Conservation (phyloP, 2,797 vertebrate genomes). For the Rachycentron canadum region DNA sequence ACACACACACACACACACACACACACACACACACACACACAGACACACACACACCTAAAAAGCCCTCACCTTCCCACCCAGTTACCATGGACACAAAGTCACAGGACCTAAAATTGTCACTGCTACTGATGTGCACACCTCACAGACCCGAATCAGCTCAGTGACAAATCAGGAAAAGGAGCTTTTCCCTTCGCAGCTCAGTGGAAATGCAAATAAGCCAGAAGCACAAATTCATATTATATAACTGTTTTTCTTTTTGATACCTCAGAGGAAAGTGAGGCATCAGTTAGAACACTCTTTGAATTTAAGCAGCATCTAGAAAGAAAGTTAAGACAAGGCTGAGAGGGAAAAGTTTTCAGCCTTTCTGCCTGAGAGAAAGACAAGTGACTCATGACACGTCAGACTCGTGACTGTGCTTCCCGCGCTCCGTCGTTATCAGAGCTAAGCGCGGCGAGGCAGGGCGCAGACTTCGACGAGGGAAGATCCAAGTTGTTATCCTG, state of each 20-base stretch:
- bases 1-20: slow-evolving; percentile 57
- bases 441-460: slow-evolving; percentile 72
- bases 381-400: slow-evolving; percentile 69
- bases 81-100: slow-evolving; percentile 87
- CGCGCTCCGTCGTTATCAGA: slow-evolving; percentile 31
- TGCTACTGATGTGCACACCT: slow-evolving; percentile 65
- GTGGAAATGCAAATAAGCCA: slow-evolving; percentile 50
- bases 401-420: slow-evolving; percentile 59
- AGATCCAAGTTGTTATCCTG: slow-evolving; percentile 64
- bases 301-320: slow-evolving; percentile 34
- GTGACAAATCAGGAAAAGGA: slow-evolving; percentile 66
- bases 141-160: slow-evolving; percentile 58
- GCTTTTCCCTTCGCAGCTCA: slow-evolving; percentile 39
- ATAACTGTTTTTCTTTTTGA: slow-evolving; percentile 43
- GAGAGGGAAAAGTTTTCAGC: slow-evolving; percentile 17
- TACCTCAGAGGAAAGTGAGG: slow-evolving; percentile 31
- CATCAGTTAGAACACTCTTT: slow-evolving; percentile 31
- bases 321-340: slow-evolving; percentile 17
- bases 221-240: slow-evolving; percentile 48
- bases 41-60: slow-evolving; percentile 56
- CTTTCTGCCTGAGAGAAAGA: slow-evolving; percentile 47
- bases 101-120: slow-evolving; percentile 73
- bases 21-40: slow-evolving; percentile 45
- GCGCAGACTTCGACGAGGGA: slow-evolving; percentile 61
- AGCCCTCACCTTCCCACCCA: slow-evolving; percentile 75